Percentiles rank a stretch among this genome's conserved stretches.
These are phyloP conservation scores for Tridacna gigas DNA, from an alignment of 2,888 invertebrate genomes.

Conservation along the genomic window DNA sequence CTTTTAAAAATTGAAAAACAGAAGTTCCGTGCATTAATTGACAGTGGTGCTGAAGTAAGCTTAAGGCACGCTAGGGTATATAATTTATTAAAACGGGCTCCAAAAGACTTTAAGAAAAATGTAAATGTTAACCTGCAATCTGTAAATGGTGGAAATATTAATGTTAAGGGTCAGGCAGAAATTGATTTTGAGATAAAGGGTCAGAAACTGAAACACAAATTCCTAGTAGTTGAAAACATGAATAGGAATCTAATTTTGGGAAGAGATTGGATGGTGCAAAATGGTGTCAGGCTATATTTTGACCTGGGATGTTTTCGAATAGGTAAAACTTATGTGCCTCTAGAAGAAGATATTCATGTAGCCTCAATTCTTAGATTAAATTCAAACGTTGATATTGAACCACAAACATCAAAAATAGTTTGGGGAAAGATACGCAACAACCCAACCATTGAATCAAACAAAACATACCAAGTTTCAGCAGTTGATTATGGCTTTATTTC, in stretches of 20 bases:
- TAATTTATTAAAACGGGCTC: background rate
- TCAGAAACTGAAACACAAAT: slow-evolving; percentile 18
- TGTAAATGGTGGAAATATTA: background rate
- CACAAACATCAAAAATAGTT: slow-evolving; percentile 7
- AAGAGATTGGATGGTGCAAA: background rate
- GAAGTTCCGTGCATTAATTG: slow-evolving; percentile 10
- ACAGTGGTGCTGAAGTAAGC: slow-evolving; percentile 7
- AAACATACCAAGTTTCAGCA: no score
- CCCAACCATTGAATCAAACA: no score
- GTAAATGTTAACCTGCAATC: slow-evolving; percentile 5
- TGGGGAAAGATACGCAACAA: background rate
- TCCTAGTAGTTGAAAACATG: slow-evolving; percentile 13
- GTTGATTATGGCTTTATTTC: no score
- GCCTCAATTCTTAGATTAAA: background rate
- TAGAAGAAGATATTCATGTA: background rate
- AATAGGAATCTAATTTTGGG: slow-evolving; percentile 29
- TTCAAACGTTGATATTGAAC: background rate
- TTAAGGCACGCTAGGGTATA: background rate
- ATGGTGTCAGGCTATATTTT: slow-evolving; percentile 14
- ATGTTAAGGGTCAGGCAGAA: background rate
- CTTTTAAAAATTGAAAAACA: slow-evolving; percentile 23
- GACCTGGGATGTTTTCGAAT: slow-evolving; percentile 21
- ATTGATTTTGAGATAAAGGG: slow-evolving; percentile 13
- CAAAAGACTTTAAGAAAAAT: slow-evolving; percentile 5
- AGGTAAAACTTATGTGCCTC: background rate